Conservation (phyloP, 2,113 vertebrate genomes). For the Thunnus maccoyii region DNA sequence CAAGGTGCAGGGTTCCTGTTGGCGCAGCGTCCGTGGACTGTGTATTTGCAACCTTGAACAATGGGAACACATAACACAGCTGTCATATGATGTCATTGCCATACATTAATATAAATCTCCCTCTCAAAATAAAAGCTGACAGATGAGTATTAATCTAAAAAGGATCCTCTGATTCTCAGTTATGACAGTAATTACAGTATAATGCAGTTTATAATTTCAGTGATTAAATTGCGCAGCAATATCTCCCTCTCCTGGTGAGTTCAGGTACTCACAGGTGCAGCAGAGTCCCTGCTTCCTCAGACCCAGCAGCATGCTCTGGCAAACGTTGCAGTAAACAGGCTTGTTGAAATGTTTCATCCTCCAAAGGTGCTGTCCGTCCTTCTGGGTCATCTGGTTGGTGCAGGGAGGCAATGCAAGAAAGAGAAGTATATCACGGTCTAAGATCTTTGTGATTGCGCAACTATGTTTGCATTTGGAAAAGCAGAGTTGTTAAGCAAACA, state of each 20-base stretch:
- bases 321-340: constrained; percentile 93
- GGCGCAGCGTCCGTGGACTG: constrained; percentile 92
- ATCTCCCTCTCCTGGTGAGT: constrained; percentile 57
- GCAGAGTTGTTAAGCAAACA: too few relatives aligned
- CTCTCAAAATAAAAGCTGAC: background rate
- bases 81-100: constrained; percentile 1
- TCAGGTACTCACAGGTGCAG: constrained; percentile 89
- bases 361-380: constrained; percentile 94
- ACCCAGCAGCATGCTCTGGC: constrained; percentile 89
- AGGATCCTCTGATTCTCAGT: background rate
- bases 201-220: background rate
- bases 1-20: constrained; percentile 89
- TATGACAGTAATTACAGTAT: background rate
- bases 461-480: background rate
- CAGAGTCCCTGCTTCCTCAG: constrained; percentile 93
- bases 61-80: background rate
- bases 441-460: background rate
- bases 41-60: constrained; percentile 91
- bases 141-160: background rate
- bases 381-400: constrained; percentile 88
- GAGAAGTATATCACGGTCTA: background rate
- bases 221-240: background rate
- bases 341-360: constrained; percentile 93
- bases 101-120: background rate
- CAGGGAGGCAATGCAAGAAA: background rate